Conservation (phyloP, 2,113 vertebrate genomes). For the Solenodon paradoxus region DNA sequence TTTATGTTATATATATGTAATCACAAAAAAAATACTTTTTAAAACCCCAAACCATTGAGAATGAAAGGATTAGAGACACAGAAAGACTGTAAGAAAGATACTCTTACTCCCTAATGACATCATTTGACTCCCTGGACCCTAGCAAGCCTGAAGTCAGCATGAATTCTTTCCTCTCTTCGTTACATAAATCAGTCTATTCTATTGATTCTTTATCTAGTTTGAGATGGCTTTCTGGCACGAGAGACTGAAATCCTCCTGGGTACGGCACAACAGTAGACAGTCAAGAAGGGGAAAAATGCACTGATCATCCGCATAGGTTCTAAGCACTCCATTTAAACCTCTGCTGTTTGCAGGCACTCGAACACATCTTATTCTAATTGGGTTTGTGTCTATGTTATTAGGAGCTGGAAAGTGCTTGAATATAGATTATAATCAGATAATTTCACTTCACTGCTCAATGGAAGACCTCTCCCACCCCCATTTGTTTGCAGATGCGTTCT, state of each 20-base stretch:
- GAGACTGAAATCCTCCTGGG: background rate
- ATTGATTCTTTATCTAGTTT: background rate
- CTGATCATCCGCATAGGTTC: background rate
- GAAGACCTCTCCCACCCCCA: background rate
- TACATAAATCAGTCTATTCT: background rate
- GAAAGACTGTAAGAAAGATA: background rate
- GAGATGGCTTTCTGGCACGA: background rate
- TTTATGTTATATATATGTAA: background rate
- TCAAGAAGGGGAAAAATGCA: background rate
- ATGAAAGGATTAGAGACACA: background rate
- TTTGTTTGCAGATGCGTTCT: slow-evolving; percentile 18
- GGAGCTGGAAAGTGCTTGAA: background rate
- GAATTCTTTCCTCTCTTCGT: background rate
- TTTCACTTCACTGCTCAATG: slow-evolving; percentile 15
- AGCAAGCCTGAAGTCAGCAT: background rate
- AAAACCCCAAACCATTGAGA: background rate
- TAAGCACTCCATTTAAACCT: slow-evolving; percentile 14
- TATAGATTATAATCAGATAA: slow-evolving; percentile 17
- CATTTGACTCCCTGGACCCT: background rate
- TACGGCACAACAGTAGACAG: background rate
- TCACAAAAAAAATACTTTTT: background rate
- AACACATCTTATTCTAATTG: slow-evolving; percentile 14
- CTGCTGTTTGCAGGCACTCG: background rate
- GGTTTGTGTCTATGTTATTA: background rate
- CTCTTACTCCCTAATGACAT: background rate